A percentile compares a stretch with the other conserved stretches of the same genome.
phyloP scores from a whole-genome alignment of 2,797 vertebrate genomes.

The Microchirus variegatus region DNA sequence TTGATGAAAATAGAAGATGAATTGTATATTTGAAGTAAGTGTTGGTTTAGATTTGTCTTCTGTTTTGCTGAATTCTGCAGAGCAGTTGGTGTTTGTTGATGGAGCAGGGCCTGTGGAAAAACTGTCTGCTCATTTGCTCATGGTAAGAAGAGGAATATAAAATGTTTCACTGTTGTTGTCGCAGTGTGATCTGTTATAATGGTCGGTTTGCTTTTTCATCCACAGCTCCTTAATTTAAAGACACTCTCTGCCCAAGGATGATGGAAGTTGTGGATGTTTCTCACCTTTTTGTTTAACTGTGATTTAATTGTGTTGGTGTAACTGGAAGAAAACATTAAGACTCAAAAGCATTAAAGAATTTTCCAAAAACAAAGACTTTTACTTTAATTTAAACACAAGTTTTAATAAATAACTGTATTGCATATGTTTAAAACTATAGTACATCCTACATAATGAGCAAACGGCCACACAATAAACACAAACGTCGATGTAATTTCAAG shows the following conservation, averaged over 20 bases:
- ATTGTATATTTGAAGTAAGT: background rate
- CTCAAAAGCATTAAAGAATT: background rate
- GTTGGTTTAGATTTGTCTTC: background rate
- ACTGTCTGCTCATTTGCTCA: background rate
- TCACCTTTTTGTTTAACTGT: background rate
- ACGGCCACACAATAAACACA: conserved; percentile 3
- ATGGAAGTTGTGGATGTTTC: background rate
- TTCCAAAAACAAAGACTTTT: conserved; percentile 3
- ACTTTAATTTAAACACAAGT: conserved; percentile 8
- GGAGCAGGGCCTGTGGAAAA: background rate
- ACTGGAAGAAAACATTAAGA: background rate
- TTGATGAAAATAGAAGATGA: background rate
- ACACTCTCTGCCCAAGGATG: background rate
- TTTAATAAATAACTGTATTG: conserved; percentile 64
- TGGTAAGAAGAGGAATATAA: conserved; percentile 14
- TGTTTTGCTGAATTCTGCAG: conserved; percentile 17
- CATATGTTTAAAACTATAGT: conserved; percentile 24
- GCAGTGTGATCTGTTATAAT: too few relatives aligned
- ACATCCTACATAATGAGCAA: conserved; percentile 21
- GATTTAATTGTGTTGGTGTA: conserved; percentile 2
- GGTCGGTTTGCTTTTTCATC: conserved; percentile 12
- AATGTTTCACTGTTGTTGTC: background rate
- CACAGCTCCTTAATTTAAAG: conserved; percentile 84
- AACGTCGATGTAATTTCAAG: background rate
- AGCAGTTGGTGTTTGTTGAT: background rate